These are phyloP conservation scores for Coranthus polyacanthus DNA, from an alignment of 2,797 vertebrate species.

Conservation along the genomic window DNA sequence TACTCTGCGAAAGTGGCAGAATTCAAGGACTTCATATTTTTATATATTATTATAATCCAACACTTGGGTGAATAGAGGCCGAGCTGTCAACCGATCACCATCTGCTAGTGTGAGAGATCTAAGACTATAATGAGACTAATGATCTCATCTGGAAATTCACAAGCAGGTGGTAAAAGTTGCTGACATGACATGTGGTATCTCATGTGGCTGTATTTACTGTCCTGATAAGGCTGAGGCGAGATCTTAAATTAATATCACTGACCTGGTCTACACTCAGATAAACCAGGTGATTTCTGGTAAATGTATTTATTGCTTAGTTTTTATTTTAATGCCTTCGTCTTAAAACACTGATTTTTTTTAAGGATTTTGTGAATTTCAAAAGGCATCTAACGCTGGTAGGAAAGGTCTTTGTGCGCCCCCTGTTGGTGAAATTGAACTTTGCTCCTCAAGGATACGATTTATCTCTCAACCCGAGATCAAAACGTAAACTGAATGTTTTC, in stretches of 20 bases:
- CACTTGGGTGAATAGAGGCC: neutral
- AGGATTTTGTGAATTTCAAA: neutral
- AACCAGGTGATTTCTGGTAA: too few species aligned
- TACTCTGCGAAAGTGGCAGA: neutral
- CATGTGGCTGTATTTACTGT: neutral
- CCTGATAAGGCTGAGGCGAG: neutral
- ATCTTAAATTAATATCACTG: neutral
- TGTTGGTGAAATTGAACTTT: slow-evolving; percentile 15
- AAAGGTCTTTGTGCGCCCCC: slow-evolving; percentile 28
- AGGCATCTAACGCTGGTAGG: neutral
- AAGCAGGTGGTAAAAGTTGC: slow-evolving; percentile 26
- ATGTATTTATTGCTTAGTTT: too few species aligned
- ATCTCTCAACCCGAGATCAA: too few species aligned
- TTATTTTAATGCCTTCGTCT: neutral
- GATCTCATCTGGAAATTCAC: slow-evolving; percentile 4
- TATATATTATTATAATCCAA: too few species aligned
- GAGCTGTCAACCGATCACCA: slow-evolving; percentile 5
- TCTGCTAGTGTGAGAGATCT: slow-evolving; percentile 15
- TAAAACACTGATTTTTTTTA: neutral
- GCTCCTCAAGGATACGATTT: neutral
- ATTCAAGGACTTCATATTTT: too few species aligned
- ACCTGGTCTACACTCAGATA: too few species aligned
- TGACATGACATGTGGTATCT: neutral
- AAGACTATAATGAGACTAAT: neutral
- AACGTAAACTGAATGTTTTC: too few species aligned